Base-by-base conservation (phyloP, 2,888 invertebrate genomes). In the Trissolcus brochymenae region DNA sequence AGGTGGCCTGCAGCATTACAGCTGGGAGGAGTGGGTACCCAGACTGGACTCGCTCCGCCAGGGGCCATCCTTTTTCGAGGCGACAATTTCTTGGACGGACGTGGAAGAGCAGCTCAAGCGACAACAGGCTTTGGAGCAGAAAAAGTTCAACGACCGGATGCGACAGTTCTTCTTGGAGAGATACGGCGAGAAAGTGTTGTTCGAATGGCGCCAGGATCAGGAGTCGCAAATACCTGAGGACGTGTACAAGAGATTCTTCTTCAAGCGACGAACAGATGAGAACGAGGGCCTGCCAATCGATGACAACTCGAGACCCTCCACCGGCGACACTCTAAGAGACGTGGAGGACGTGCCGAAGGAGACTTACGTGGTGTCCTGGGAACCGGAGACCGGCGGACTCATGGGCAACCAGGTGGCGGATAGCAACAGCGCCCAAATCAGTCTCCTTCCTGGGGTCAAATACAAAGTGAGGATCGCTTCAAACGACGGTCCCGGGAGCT, bases 391-490 rank as follows among this genome's bases (percentile, higher is more conserved):
- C 1, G 89, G 89, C 0, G 88, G 89, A 9, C 79, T 88, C 4
- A 88, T 87, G 87, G 89, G 89, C 13, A 89, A 89, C 60, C 89
- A 88, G 70, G 87, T 88, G 0, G 85, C 88, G 0, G 88, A 89
- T 29, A 83, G 85, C 2, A 85, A 85, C 46, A 82, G 80, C 0
- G 88, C 88, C 0, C 88, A 89, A 70, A 89, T 89, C 50, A 88
- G 88, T 14, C 79, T 89, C n/a, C 80, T 87, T 0, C 87, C 88
- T 0, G 88, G 88, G 0, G 85, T 85, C 2, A 88, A 86, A 62
- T 89, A 89, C 68, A 86, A 87, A 35, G 87, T 88, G 2, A 83
- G 89, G 60, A 84, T 89, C 43, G 87, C 89, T 0, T 88, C 88
- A 3, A 87, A 88, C 75, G 86, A 88, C 6, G 89, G 88, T 0